Base-by-base conservation (phyloP, 1,140 invertebrate genomes). In the fruit fly (Drosophila melanogaster) region DNA sequence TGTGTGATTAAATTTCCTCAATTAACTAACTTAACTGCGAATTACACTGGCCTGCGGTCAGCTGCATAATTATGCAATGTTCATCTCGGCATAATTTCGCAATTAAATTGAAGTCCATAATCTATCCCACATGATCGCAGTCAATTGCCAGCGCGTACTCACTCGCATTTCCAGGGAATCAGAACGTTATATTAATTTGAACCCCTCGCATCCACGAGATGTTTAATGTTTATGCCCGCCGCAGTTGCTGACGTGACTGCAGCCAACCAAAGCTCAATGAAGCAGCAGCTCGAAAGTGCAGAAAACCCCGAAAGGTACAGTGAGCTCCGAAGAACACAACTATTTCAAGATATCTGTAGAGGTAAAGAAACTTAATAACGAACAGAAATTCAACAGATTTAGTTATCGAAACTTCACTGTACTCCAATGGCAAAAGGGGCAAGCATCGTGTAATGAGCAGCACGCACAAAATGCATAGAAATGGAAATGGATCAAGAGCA, bases 401-500 rank as follows among this genome's bases (percentile, higher is more conserved):
- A 5, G 2, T 15, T 35, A 19, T 43, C 1, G 19, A 44, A 44
- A 10, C 10, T 15, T 19, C 49, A 67, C 40, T 67, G 66, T 67
- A 26, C 43, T 26, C 7, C 3, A 55, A 17, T 40, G 40, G 47
- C 40, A 66, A 65, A 50, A 54, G 49, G 41, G 49, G 38, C 15
- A 57, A 30, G 22, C 55, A 41, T 56, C 72, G 77, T 59, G 77
- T 85, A 87, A 87, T 87, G 84, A 87, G 79, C 71, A 89, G 65
- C 83, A 87, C 83, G 83, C 79, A 89, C 84, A 89, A 72, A 79
- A 89, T 79, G 76, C 77, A 83, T 77, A 77, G 83, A 83, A 87
- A 89, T 89, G 79, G 71, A 87, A 89, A 89, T 89, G 84, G 84
- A 87, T 89, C 83, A 87, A 87, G 83, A 87, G 84, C 79, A 76